phyloP scores from a whole-genome alignment of 2,888 invertebrate species.

The Horisme vitalbata region DNA sequence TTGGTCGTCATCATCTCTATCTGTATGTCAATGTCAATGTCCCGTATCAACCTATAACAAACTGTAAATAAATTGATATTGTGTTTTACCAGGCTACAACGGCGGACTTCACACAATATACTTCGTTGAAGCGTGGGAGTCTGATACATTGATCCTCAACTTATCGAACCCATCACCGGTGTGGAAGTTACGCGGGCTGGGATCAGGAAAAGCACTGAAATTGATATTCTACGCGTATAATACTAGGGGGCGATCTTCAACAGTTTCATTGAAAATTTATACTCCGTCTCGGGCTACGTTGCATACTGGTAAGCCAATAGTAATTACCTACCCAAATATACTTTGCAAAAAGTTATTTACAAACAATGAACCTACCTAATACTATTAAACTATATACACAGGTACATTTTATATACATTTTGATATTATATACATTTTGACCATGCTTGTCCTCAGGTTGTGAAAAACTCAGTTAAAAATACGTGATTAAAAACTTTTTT shows the following conservation, averaged over 20 bases:
- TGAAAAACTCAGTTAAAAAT: too few species aligned
- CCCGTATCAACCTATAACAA: too few species aligned
- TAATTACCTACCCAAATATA: too few species aligned
- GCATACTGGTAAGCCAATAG: conserved; percentile 56
- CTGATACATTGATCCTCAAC: conserved; percentile 84
- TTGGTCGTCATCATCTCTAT: too few species aligned
- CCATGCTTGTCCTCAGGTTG: too few species aligned
- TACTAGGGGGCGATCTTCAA: conserved; percentile 91
- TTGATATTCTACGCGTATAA: conserved; percentile 92
- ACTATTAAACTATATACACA: too few species aligned
- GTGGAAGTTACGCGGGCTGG: conserved; percentile 89
- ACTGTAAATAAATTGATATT: neutral
- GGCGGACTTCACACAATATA: conserved; percentile 90
- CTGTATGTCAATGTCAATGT: too few species aligned
- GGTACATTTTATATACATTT: too few species aligned
- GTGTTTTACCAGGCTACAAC: conserved; percentile 84
- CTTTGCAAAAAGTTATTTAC: too few species aligned
- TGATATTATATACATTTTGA: too few species aligned
- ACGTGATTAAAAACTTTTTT: too few species aligned
- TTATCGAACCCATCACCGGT: conserved; percentile 87
- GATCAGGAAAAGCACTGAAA: conserved; percentile 89
- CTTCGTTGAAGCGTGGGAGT: conserved; percentile 87
- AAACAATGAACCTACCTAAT: too few species aligned
- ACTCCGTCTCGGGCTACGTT: conserved; percentile 66
- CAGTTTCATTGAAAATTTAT: conserved; percentile 71